Evolutionary conservation across 2,888 invertebrate genomes (phyloP).

Genomic region (Philonicus albiceps): DNA sequence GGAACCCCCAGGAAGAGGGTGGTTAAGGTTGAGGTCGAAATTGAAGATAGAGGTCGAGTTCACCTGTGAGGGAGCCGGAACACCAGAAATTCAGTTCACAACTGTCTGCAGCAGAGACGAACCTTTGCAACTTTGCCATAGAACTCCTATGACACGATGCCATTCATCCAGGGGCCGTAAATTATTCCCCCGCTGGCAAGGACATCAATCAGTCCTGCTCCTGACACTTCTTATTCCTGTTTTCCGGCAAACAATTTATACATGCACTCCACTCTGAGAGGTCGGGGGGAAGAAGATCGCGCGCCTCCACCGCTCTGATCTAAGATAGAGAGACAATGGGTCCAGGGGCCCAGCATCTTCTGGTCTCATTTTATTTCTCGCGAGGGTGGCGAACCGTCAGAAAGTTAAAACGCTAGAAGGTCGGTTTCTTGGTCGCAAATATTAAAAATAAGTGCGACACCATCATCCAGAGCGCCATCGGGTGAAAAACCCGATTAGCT

Average conservation of each 20-base stretch:
- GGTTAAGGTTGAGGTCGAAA: background rate
- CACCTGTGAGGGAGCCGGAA: background rate
- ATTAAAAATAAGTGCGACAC: background rate
- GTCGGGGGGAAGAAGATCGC: background rate
- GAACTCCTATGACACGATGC: slow-evolving; percentile 15
- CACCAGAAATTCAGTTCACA: slow-evolving; percentile 25
- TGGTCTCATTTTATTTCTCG: too few relatives aligned
- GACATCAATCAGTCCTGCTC: slow-evolving; percentile 41
- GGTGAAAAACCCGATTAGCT: slow-evolving; percentile 19
- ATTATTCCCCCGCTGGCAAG: slow-evolving; percentile 40
- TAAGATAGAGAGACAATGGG: background rate
- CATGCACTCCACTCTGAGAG: background rate
- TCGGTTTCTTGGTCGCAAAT: too few relatives aligned
- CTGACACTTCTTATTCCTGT: slow-evolving; percentile 41
- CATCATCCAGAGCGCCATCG: background rate
- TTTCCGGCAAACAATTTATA: slow-evolving; percentile 20
- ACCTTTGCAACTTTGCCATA: slow-evolving; percentile 26
- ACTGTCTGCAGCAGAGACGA: slow-evolving; percentile 24
- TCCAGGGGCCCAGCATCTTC: background rate
- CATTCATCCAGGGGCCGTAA: slow-evolving; percentile 31
- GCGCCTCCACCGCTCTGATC: background rate
- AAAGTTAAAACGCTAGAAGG: background rate
- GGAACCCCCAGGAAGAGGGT: background rate
- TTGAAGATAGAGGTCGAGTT: background rate
- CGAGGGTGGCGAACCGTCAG: background rate